A percentile compares a stretch with the other conserved stretches of the same genome.
Evolutionary conservation across 2,113 vertebrate genomes (phyloP).

Genomic region (western clawed frog (Xenopus tropicalis)): UCB_Xtro_10.0 CM004449.2:1454001-1454500

Average conservation of each 20-base stretch:
- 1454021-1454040: slow-evolving; percentile 9
- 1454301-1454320: too few relatives aligned
- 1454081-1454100: slow-evolving; percentile 9
- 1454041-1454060: slow-evolving; percentile 37
- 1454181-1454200: slow-evolving; percentile 22
- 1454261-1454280: neutral
- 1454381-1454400: too few relatives aligned
- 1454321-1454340: too few relatives aligned
- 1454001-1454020: neutral
- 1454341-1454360: too few relatives aligned
- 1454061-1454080: slow-evolving; percentile 10
- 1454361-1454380: too few relatives aligned
- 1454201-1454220: slow-evolving; percentile 13
- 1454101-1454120: slow-evolving; percentile 28
- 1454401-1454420: too few relatives aligned
- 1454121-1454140: slow-evolving; percentile 14
- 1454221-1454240: neutral
- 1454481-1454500: too few relatives aligned
- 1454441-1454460: too few relatives aligned
- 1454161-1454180: slow-evolving; percentile 27
- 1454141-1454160: slow-evolving; percentile 28
- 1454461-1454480: too few relatives aligned
- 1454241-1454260: slow-evolving; percentile 25
- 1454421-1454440: too few relatives aligned
- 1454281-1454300: too few relatives aligned